phyloP scores from a whole-genome alignment of 2,113 vertebrate species.

The Euleptes europaea region DNA sequence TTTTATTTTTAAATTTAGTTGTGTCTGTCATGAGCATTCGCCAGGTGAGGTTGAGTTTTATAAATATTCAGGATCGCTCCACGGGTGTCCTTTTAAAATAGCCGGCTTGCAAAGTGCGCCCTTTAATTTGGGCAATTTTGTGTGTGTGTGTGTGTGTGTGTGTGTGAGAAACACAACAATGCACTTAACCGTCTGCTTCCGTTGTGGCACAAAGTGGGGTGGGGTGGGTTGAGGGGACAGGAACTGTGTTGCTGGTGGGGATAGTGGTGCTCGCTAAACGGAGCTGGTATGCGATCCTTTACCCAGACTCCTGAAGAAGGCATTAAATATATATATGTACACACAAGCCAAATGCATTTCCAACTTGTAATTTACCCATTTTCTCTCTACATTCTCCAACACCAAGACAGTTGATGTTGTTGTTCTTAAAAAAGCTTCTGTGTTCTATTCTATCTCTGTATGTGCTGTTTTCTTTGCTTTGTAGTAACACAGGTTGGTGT shows the following conservation, averaged over 20 bases:
- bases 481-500: conserved; percentile 99
- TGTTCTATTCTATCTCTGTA: conserved; percentile 75
- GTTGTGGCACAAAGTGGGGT: background rate
- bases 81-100: background rate
- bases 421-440: conserved; percentile 43
- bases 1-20: conserved; percentile 34
- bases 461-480: conserved; percentile 82
- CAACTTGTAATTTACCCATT: conserved; percentile 51
- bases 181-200: conserved; percentile 13
- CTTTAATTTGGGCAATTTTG: background rate
- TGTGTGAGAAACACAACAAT: background rate
- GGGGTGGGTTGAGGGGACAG: background rate
- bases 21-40: conserved; percentile 39
- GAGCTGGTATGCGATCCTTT: conserved; percentile 51
- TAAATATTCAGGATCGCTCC: background rate
- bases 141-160: too few relatives aligned
- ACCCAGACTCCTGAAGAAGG: conserved; percentile 42
- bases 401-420: conserved; percentile 44
- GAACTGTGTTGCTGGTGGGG: conserved; percentile 10
- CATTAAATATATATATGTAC: background rate
- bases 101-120: background rate
- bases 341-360: background rate
- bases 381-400: conserved; percentile 63
- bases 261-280: background rate
- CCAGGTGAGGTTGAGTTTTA: background rate